Evolutionary conservation across 2,113 vertebrate species (phyloP).

Genomic region (Sprattus sprattus): DNA sequence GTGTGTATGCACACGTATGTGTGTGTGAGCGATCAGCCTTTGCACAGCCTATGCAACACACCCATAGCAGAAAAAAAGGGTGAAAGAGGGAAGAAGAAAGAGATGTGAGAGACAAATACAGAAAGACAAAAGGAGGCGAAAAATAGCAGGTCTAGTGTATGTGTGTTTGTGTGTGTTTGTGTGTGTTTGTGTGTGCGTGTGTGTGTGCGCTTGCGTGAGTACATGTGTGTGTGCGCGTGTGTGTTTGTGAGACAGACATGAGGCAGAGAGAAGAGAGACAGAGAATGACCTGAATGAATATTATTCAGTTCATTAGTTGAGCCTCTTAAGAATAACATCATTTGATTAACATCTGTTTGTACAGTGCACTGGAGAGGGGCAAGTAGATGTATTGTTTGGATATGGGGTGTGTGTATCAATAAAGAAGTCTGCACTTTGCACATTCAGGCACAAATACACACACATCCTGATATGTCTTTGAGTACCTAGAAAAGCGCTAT

Average conservation of each 20-base stretch:
- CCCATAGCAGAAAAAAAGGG: neutral
- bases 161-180: neutral
- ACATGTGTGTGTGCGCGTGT: neutral
- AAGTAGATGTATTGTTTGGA: neutral
- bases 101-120: neutral
- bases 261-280: slow-evolving; percentile 17
- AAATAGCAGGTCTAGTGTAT: neutral
- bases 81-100: neutral
- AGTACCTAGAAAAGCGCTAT: no score
- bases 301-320: neutral
- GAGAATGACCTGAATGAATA: slow-evolving; percentile 4
- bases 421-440: neutral
- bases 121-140: neutral
- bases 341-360: neutral
- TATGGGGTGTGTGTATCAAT: neutral
- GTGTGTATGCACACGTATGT: neutral
- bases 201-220: neutral
- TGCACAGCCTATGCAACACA: slow-evolving; percentile 17
- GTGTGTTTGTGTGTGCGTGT: neutral
- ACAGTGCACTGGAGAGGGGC: neutral
- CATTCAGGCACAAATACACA: neutral
- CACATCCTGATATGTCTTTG: no score
- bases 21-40: slow-evolving; percentile 26
- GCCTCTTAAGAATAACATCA: slow-evolving; percentile 7
- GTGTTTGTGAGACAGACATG: neutral